These are phyloP conservation scores for Thymelicus acteon DNA, from an alignment of 2,888 invertebrate species.

Conservation along the genomic window DNA sequence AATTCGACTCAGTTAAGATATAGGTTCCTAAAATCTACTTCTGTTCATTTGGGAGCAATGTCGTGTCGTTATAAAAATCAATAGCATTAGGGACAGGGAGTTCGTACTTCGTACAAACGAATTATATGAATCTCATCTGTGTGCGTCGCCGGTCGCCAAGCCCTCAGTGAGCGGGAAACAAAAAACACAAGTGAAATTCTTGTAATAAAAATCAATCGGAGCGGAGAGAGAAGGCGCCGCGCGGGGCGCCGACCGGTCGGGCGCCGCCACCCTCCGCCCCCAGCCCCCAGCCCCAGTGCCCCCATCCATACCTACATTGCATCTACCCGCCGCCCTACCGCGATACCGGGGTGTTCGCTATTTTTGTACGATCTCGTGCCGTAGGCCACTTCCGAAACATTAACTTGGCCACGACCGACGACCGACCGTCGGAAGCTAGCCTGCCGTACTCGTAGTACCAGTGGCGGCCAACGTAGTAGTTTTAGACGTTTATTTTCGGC, in stretches of 20 bases:
- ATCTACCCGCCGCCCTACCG: constrained; percentile 59
- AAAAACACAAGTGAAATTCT: constrained; percentile 82
- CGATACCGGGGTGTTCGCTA: constrained; percentile 34
- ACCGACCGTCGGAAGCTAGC: constrained; percentile 39
- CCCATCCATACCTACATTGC: constrained; percentile 57
- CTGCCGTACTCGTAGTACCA: constrained; percentile 12
- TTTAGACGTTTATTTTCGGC: constrained; percentile 32
- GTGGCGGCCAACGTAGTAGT: constrained; percentile 11
- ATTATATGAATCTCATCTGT: constrained; percentile 79
- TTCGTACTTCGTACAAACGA: constrained; percentile 83
- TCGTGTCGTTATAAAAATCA: constrained; percentile 83
- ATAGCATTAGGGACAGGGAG: constrained; percentile 84
- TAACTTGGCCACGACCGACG: constrained; percentile 37
- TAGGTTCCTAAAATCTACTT: constrained; percentile 35
- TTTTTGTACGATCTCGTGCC: constrained; percentile 40
- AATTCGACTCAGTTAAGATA: constrained; percentile 19
- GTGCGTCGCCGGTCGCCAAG: constrained; percentile 70
- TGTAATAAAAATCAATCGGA: constrained; percentile 86
- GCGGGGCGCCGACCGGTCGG: constrained; percentile 79
- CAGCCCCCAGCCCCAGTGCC: constrained; percentile 45
- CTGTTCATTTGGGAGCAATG: constrained; percentile 48
- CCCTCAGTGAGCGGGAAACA: constrained; percentile 76
- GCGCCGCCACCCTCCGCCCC: constrained; percentile 57
- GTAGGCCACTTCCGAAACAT: constrained; percentile 44
- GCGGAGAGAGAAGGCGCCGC: constrained; percentile 81